These are phyloP conservation scores for Ancistrus triradiatus DNA, from an alignment of 2,113 vertebrate genomes.

Conservation along the genomic window DNA sequence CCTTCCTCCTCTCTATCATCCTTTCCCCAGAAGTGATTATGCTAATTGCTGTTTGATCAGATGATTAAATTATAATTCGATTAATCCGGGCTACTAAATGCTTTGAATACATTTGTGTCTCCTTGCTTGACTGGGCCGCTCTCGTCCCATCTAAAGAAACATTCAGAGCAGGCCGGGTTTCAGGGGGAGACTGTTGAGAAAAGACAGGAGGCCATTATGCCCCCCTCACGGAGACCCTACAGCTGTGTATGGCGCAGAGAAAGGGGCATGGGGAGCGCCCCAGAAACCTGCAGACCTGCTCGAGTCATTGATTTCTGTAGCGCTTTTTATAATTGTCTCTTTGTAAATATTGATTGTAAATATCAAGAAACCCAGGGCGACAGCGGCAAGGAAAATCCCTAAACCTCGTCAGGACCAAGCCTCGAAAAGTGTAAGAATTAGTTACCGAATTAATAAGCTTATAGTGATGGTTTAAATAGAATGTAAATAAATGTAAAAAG, in stretches of 20 bases:
- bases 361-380: too few species aligned
- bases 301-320: too few species aligned
- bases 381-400: too few species aligned
- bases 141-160: constrained; percentile 42
- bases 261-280: constrained; percentile 42
- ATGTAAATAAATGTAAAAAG: too few species aligned
- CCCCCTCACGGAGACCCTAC: constrained; percentile 26
- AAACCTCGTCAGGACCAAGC: too few species aligned
- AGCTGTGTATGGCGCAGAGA: constrained; percentile 50
- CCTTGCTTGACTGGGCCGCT: constrained; percentile 63
- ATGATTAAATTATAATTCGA: constrained; percentile 91
- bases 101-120: constrained; percentile 76
- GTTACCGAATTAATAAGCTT: too few species aligned
- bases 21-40: constrained; percentile 85
- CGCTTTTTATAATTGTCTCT: too few species aligned
- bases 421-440: too few species aligned
- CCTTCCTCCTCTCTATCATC: constrained; percentile 70
- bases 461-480: too few species aligned
- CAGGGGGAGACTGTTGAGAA: neutral
- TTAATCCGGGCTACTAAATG: constrained; percentile 80
- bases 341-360: too few species aligned
- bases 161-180: constrained; percentile 30
- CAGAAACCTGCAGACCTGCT: too few species aligned
- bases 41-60: constrained; percentile 92
- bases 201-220: constrained; percentile 23